Evolutionary conservation across 2,888 invertebrate genomes (phyloP).

Genomic region (Cabera pusaria): DNA sequence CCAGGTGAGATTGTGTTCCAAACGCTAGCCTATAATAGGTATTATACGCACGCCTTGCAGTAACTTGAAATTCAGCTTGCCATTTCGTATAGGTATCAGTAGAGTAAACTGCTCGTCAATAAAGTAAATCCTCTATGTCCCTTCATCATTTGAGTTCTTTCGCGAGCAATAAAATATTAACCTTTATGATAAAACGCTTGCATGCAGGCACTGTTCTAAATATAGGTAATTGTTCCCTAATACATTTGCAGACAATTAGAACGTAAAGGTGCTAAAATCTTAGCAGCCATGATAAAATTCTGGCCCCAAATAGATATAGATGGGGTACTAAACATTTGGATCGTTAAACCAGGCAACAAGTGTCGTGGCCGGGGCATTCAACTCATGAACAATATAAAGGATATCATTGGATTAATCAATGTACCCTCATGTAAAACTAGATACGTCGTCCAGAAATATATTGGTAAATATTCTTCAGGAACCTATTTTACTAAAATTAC

Average conservation of each 20-base stretch:
- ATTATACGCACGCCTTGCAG: no score
- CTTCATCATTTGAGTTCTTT: no score
- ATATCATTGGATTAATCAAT: slow-evolving; percentile 90
- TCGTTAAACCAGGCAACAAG: slow-evolving; percentile 96
- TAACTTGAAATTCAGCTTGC: no score
- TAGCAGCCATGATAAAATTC: slow-evolving; percentile 86
- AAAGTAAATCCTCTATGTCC: no score
- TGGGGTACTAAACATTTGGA: slow-evolving; percentile 95
- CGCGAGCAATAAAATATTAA: no score
- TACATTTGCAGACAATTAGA: slow-evolving; percentile 65
- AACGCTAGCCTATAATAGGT: no score
- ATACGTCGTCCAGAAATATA: slow-evolving; percentile 97
- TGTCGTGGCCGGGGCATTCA: slow-evolving; percentile 96
- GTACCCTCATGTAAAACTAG: slow-evolving; percentile 87
- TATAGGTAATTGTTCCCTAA: no score
- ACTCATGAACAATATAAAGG: slow-evolving; percentile 92
- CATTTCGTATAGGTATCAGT: no score
- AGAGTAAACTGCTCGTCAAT: no score
- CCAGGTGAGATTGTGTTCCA: no score
- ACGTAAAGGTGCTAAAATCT: slow-evolving; percentile 82
- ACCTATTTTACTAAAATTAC: no score
- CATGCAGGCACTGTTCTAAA: no score
- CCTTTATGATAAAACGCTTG: not conserved
- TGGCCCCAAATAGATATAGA: slow-evolving; percentile 94
- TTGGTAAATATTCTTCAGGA: slow-evolving; percentile 85